Percentiles rank a stretch among this genome's conserved stretches.
phyloP scores from a whole-genome alignment of 35 echinoderm and acorn worm species.

The Diadema setosum region DNA sequence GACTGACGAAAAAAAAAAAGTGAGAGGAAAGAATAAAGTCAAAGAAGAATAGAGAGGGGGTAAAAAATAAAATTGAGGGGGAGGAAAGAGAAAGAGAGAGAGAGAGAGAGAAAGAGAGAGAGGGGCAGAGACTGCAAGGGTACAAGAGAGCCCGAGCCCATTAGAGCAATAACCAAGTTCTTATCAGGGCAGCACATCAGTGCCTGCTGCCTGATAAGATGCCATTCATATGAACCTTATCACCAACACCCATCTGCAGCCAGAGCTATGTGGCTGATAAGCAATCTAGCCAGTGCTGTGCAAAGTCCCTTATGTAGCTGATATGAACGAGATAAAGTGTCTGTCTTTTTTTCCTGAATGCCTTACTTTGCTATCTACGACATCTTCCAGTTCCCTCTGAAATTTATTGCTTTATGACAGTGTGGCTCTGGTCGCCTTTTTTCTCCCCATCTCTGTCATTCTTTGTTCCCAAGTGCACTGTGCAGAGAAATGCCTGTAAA shows the following conservation, averaged over 20 bases:
- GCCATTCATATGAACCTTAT: constrained; percentile 18
- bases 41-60: too few relatives aligned
- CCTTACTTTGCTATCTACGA: constrained; percentile 18
- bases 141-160: background rate
- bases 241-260: constrained; percentile 1
- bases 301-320: constrained; percentile 25
- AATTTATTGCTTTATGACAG: constrained; percentile 20
- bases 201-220: constrained; percentile 11
- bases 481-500: background rate
- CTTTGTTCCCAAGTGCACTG: background rate
- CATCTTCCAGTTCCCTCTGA: background rate
- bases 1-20: too few relatives aligned
- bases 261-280: constrained; percentile 28
- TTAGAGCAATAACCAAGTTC: constrained; percentile 13
- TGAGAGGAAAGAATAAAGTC: too few relatives aligned
- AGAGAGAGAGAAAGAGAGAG: too few relatives aligned
- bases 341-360: background rate
- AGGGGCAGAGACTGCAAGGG: too few relatives aligned
- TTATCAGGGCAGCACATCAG: constrained; percentile 4
- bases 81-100: too few relatives aligned
- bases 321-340: background rate
- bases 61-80: too few relatives aligned
- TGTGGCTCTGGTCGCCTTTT: background rate
- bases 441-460: background rate
- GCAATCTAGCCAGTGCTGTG: constrained; percentile 19